Evolutionary conservation across 2,888 invertebrate species (phyloP).

Genomic region (Napeogenes sylphis): DNA sequence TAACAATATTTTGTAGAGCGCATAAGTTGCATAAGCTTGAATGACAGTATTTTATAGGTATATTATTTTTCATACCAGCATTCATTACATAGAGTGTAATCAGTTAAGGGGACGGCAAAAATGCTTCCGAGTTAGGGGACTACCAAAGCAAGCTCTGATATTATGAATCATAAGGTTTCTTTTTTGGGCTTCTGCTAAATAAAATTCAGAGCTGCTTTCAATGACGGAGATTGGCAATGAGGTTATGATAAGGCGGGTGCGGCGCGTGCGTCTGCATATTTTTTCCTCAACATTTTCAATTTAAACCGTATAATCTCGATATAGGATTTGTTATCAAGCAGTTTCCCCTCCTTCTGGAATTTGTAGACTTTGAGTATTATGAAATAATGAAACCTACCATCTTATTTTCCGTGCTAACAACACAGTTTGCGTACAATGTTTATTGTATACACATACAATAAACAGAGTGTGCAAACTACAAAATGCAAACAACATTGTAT

Average conservation of each 20-base stretch:
- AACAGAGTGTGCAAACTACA: no score
- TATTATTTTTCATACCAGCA: background rate
- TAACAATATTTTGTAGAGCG: no score
- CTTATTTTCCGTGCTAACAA: background rate
- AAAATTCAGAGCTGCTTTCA: slow-evolving; percentile 42
- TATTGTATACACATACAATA: no score
- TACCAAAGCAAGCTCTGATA: slow-evolving; percentile 6
- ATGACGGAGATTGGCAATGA: slow-evolving; percentile 47
- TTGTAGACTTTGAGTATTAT: slow-evolving; percentile 20
- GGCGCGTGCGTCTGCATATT: slow-evolving; percentile 60
- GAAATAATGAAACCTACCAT: slow-evolving; percentile 12
- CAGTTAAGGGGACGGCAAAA: background rate
- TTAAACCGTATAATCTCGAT: slow-evolving; percentile 33
- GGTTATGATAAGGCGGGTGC: slow-evolving; percentile 46
- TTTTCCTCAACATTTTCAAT: slow-evolving; percentile 52
- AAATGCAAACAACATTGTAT: background rate
- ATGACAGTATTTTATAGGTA: no score
- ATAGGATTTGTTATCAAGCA: slow-evolving; percentile 33
- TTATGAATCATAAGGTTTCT: slow-evolving; percentile 10
- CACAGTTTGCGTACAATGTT: no score
- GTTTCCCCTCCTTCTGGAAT: slow-evolving; percentile 26
- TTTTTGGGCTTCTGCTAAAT: slow-evolving; percentile 32
- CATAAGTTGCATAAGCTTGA: no score
- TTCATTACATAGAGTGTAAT: background rate
- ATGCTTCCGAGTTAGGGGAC: background rate